phyloP scores from a whole-genome alignment of 2,888 invertebrate species.

The Tetranychus truncatus region DNA sequence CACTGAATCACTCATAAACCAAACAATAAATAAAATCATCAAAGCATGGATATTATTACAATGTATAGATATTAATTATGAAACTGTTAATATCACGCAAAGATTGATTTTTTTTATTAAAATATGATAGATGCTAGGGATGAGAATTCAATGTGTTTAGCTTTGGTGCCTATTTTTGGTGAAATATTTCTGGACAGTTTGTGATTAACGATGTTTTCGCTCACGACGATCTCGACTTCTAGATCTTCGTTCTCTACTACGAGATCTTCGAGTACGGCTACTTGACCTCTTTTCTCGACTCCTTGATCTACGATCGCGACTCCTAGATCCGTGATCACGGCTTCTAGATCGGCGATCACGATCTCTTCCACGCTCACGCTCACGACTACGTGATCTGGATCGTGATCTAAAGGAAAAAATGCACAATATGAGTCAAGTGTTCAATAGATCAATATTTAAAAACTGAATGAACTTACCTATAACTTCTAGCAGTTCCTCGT shows the following conservation, averaged over 20 bases:
- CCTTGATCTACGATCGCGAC: slow-evolving; percentile 9
- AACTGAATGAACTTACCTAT: neutral
- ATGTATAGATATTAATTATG: no score
- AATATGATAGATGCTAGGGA: neutral
- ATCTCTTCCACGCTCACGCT: neutral
- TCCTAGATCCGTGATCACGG: neutral
- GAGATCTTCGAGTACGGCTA: neutral
- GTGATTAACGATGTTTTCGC: neutral
- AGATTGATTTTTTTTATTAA: neutral
- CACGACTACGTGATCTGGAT: neutral
- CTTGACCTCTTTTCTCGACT: neutral
- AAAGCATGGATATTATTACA: no score
- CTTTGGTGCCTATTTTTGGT: neutral
- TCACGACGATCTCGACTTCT: neutral
- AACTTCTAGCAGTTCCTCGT: neutral
- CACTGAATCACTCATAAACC: no score
- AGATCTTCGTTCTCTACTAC: neutral
- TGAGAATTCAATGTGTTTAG: neutral
- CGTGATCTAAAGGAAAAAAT: neutral
- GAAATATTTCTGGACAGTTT: neutral
- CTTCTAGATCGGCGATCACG: neutral
- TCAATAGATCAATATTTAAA: neutral
- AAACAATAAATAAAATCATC: no score
- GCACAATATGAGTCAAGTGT: neutral
- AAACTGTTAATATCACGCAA: no score